Base-by-base conservation (phyloP, 2,113 vertebrate species). In the Machaerirhynchus nigripectus region DNA sequence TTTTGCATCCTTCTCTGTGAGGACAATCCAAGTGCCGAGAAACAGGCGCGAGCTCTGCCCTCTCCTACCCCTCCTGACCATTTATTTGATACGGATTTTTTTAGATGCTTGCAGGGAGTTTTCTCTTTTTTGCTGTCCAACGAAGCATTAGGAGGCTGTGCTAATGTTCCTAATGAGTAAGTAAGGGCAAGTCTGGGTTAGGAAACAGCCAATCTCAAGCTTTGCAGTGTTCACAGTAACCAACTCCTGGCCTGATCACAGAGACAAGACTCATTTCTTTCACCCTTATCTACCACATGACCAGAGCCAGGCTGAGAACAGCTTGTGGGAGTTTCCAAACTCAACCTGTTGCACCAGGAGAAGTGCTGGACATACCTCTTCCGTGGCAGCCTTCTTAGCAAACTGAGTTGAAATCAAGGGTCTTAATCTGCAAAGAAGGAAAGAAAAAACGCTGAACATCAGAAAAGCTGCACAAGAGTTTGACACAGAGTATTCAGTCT, bases 391-490 rank as follows among this genome's bases (percentile, higher is more conserved):
- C 96, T 98, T 99, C 98, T 99, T 99, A 42, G 92, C 88, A 19
- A 98, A 97, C 65, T 98, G 99, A 14, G 97, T 90, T 13, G 96
- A 98, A 93, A 99, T 98, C 96, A 99, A 96, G 4, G 99, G 99
- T 93, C 98, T 98, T 96, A 99, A 97, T 97, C 99, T 99, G 95
- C 31, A 73, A 96, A 97, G 60, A 96, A 93, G 65, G 87, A 92
- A 84, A 76, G 56, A 47, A 75, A 56, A 74, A 55, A 92, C 6
- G n/a, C 56, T 61, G 37, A 96, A 76, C 35, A 90, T 31, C 44
- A 85, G 89, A 52, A 65, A 84, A 67, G 31, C 65, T 87, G 82
- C n/a, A 80, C 30, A 69, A n/a, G 53, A 87, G 42, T 44, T 15
- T 88, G 30, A 87, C n/a, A 56, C 26, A 65, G 49, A 79, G 52